Base-by-base conservation (phyloP, 2,888 invertebrate genomes). In the Drosophila kanekoi region DNA sequence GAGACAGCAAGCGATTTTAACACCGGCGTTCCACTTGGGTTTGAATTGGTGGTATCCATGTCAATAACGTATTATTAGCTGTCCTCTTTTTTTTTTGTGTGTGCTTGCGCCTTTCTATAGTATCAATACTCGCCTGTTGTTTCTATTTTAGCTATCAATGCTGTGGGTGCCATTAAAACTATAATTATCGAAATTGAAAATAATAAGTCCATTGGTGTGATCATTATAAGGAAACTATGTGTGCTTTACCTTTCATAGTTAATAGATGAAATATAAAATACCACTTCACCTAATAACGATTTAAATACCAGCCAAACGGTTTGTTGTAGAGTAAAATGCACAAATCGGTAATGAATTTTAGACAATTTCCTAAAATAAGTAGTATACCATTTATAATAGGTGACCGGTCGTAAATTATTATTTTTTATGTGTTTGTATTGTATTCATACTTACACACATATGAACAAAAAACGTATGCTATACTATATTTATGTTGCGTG, bases 11-110 rank as follows among this genome's bases (percentile, higher is more conserved):
- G 61, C 48, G 67, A 20, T 13, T 48, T 77, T 49, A 77, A 10
- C 23, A 61, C 62, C 23, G 68, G 14, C 14, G 60, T 20, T 49
- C 33, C 13, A 49, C 53, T 58, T 69, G 53, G 43, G 52, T 57
- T 77, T 48, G 59, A 51, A 13, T 53, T 73, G 41, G 49, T 48
- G 44, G 47, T 67, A 45, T 81, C 81, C 81, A 81, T 81, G 49
- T 77, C 81, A 64, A 60, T 63, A 23, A 47, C 23, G 44, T 47
- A 38, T 52, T 28, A 47, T 53, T 28, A 33, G 14, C n/a, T 35
- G 13, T 40, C 9, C 18, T 38, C 28, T 20, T 44, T 5, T 18
- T 53, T 5, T 37, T 35, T 28, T 20, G 4, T 47, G 1, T 52
- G 20, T 41, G 44, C 48, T 20, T 37, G 4, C 9, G 20, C 14